Conservation (phyloP, 2,113 vertebrate genomes). For the Ifrita kowaldi region DNA sequence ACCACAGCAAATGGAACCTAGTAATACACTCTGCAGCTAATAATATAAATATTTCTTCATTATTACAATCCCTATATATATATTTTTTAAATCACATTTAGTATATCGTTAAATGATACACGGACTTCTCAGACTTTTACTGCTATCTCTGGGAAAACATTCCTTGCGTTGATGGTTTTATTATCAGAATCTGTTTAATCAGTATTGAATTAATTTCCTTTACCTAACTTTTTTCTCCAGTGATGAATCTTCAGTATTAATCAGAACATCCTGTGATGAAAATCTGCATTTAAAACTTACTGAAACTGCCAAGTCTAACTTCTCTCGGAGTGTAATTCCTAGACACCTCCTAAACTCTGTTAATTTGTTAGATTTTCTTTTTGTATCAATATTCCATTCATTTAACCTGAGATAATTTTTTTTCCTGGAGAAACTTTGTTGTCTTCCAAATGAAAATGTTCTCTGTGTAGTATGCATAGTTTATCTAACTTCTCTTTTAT, state of each 20-base stretch:
- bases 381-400: not conserved
- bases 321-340: not conserved
- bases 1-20: not conserved
- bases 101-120: not conserved
- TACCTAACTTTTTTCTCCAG: not conserved
- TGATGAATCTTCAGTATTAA: not conserved
- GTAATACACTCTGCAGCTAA: not conserved
- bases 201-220: not conserved
- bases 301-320: not conserved
- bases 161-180: not conserved
- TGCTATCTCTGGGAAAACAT: not conserved
- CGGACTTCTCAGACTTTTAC: not conserved
- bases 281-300: constrained; percentile 4
- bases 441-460: not conserved
- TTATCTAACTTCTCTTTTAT: not conserved
- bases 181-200: not conserved
- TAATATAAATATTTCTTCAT: not conserved
- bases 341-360: not conserved
- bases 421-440: not conserved
- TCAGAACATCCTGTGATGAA: not conserved
- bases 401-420: not conserved
- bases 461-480: not conserved
- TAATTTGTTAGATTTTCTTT: not conserved
- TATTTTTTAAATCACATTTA: not conserved
- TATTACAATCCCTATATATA: not conserved